phyloP scores from a whole-genome alignment of 2,888 invertebrate species.

The Ennomos erosarius region DNA sequence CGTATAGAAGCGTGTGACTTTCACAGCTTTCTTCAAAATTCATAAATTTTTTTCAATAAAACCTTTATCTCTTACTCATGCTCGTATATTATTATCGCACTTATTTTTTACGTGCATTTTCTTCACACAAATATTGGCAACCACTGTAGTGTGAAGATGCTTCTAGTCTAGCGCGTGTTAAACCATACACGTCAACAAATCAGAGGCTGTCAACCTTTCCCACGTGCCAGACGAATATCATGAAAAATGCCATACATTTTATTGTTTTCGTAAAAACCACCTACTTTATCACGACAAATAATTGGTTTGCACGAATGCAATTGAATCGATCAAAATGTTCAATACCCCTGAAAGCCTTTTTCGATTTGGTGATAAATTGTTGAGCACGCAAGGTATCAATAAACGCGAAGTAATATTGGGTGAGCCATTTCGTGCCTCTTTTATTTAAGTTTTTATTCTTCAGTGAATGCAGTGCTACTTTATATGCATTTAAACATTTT shows the following conservation, averaged over 20 bases:
- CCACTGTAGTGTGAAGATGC: too few species aligned
- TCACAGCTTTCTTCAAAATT: too few species aligned
- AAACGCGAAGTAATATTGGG: constrained; percentile 15
- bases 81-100: too few species aligned
- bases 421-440: not conserved
- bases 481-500: too few species aligned
- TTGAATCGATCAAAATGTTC: constrained; percentile 29
- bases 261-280: constrained; percentile 24
- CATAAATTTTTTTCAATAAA: too few species aligned
- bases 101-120: too few species aligned
- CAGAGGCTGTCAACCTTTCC: constrained; percentile 11
- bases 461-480: too few species aligned
- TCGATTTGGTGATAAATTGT: constrained; percentile 32
- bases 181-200: constrained; percentile 10
- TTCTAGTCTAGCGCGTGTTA: constrained; percentile 14
- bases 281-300: constrained; percentile 22
- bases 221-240: constrained; percentile 4
- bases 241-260: constrained; percentile 16
- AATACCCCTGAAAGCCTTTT: constrained; percentile 30
- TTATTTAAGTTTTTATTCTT: not conserved
- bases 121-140: not conserved
- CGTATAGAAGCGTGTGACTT: too few species aligned
- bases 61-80: too few species aligned
- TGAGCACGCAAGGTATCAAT: constrained; percentile 28
- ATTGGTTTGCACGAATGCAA: constrained; percentile 30